These are phyloP conservation scores for Galerucella nymphaeae DNA, from an alignment of 2,888 invertebrate genomes.

Conservation along the genomic window DNA sequence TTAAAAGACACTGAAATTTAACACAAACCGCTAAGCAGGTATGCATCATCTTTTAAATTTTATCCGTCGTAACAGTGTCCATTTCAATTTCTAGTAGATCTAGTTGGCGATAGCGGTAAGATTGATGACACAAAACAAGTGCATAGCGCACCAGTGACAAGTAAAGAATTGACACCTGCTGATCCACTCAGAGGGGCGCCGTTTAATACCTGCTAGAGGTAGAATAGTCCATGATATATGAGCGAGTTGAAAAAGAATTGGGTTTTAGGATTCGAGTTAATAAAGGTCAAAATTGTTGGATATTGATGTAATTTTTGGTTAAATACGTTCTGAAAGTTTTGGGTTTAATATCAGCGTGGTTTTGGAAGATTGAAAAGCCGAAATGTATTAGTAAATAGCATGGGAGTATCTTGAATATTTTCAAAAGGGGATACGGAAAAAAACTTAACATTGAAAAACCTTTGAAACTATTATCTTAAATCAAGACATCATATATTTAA, in stretches of 20 bases:
- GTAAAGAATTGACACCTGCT: constrained; percentile 53
- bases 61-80: constrained; percentile 33
- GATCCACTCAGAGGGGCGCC: constrained; percentile 43
- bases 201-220: constrained; percentile 20
- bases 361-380: constrained; percentile 30
- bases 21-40: constrained; percentile 36
- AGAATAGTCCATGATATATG: constrained; percentile 11
- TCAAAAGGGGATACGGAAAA: background rate
- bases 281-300: constrained; percentile 12
- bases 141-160: constrained; percentile 53
- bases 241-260: background rate
- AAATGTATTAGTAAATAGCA: constrained; percentile 25
- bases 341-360: constrained; percentile 21
- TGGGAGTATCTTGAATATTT: background rate
- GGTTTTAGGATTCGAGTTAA: background rate
- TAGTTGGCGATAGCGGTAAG: constrained; percentile 51
- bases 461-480: too few relatives aligned
- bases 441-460: too few relatives aligned
- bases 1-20: background rate
- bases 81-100: constrained; percentile 47
- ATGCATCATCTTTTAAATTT: constrained; percentile 29
- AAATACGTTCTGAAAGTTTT: background rate
- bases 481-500: too few relatives aligned
- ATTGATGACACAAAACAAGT: constrained; percentile 52
- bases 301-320: constrained; percentile 4